Base-by-base conservation (phyloP, 1,140 invertebrate genomes). In the Chlorops oryzae region DNA sequence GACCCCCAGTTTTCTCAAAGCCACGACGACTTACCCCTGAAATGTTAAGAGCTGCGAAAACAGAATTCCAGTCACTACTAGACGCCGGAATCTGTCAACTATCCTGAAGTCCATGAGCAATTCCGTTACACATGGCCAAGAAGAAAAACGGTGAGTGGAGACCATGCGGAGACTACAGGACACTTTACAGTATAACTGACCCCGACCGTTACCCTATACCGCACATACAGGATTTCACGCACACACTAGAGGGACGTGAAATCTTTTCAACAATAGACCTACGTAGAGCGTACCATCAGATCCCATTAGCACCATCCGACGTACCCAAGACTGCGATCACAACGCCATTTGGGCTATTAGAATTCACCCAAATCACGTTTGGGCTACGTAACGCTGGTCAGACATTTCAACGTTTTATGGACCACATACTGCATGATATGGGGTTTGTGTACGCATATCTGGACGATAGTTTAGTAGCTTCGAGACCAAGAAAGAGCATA, bases 391-490 rank as follows among this genome's bases (percentile, higher is more conserved):
- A 75, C 38, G 43, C 43, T 2, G 35, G 34, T 9, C 63, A 74
- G 24, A 74, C 70, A 2, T 81, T 79, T 52, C 74, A 79, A 58
- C 48, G 77, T 5, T 66, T 74, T 18, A 78, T 79, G 52, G 63
- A 77, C 54, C 32, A 62, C 7, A 61, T 78, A 1, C 56, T 77
- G 3, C 9, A 58, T 42, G 74, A 59, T n/a, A 51, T 51, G 63
- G 71, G 59, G 5, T 55, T 74, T 13, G 56, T 61, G 13, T 73
- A 63, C 47, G 40, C 37, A 2, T 63, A 52, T 34, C 27, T 55
- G 23, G 80, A 81, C 53, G 80, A 81, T 55, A 71, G 82, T 24
- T 59, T 80, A 3, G 57, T 81, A 5, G 74, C 50, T 35, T 73
- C 64, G 0, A 51, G 44, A 50, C 50, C 35, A 41, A 50, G 23